Base-by-base conservation (phyloP, 2,113 vertebrate species). In the Galeopterus variegatus region DNA sequence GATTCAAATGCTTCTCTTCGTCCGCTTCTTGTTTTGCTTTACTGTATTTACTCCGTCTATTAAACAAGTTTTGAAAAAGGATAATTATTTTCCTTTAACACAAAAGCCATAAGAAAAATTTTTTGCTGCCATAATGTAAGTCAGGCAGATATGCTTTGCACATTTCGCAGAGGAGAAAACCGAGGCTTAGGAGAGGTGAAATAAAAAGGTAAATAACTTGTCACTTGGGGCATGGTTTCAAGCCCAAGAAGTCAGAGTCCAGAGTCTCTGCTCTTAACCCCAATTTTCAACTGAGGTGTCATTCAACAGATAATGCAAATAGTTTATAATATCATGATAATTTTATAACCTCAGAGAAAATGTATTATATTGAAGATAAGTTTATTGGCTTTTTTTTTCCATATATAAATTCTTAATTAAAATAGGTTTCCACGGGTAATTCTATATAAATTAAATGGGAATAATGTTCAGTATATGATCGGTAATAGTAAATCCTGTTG, bases 11-110 rank as follows among this genome's bases (percentile, higher is more conserved):
- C 62, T 99, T 99, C 98, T 99, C 99, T 97, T 99, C 99, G 75
- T 99, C 99, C 5, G 99, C 99, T 98, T 99, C 99, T 98, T 99
- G 99, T 98, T 99, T 99, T 24, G 99, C 99, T 90, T 99, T 99
- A 98, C 99, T 99, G 99, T 99, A 99, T 89, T 99, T 99, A 98
- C 99, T 99, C 98, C 99, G 99, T 98, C 99, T 98, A 89, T 97
- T 91, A 94, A 96, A 98, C 87, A 75, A 94, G 50, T 1, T 82
- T 84, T 60, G 60, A n/a, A n/a, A 88, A 77, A 56, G 1, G 5
- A 77, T 60, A 76, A 94, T 89, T 67, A 79, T 54, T 85, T 70
- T 45, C 17, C 33, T 79, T 19, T 21, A 86, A 91, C 33, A 85
- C 21, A 60, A 85, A 95, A 77, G 21, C 36, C 76, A 5, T 23